phyloP scores from a whole-genome alignment of 2,888 invertebrate genomes.

The Cepaea hortensis region DNA sequence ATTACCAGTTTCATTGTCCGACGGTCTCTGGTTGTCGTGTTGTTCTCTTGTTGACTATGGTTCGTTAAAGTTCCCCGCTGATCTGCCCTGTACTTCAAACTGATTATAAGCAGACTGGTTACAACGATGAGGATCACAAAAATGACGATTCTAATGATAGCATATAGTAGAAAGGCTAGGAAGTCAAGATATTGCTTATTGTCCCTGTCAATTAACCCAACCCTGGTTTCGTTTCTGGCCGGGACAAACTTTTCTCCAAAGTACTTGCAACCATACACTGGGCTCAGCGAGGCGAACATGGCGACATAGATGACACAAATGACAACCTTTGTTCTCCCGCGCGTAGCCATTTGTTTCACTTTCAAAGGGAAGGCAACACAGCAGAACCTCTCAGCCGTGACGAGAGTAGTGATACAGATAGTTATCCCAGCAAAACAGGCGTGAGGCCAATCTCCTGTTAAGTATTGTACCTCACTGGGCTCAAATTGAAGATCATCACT shows the following conservation, averaged over 20 bases:
- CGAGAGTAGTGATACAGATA: neutral
- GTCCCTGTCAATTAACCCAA: neutral
- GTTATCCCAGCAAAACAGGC: slow-evolving; percentile 21
- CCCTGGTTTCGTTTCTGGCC: neutral
- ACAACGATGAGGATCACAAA: neutral
- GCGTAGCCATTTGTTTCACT: neutral
- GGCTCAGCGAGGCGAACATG: neutral
- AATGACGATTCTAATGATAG: neutral
- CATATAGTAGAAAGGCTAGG: neutral
- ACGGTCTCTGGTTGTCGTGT: no score
- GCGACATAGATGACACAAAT: neutral
- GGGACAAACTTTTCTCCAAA: neutral
- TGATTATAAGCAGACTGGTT: no score
- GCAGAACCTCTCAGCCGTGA: neutral
- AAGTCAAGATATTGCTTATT: neutral
- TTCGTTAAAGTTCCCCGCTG: neutral
- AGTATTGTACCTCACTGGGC: neutral
- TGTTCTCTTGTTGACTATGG: no score
- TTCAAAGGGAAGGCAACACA: slow-evolving; percentile 11
- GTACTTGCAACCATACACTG: neutral
- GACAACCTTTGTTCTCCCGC: neutral
- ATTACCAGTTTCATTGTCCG: neutral
- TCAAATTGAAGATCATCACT: neutral
- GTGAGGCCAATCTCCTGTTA: slow-evolving; percentile 23
- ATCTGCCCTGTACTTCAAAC: no score